Percentiles rank a stretch among this genome's conserved stretches.
Evolutionary conservation across 2,113 vertebrate genomes (phyloP).

Genomic region (Cacatua alba): DNA sequence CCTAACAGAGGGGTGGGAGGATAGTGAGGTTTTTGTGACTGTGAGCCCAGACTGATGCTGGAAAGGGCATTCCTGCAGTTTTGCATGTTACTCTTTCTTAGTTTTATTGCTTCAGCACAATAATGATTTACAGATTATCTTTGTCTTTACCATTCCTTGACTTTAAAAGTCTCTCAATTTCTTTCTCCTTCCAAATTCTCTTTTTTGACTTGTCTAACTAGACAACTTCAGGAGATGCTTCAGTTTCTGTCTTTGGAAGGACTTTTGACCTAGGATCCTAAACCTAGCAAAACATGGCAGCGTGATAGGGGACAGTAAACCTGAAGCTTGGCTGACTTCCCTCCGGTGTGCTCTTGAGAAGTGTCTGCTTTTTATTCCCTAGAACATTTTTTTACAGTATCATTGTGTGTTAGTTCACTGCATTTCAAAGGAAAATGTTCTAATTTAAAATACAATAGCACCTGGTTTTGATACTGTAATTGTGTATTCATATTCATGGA

Average conservation of each 20-base stretch:
- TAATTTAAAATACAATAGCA: background rate
- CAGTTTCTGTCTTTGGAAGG: background rate
- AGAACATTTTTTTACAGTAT: background rate
- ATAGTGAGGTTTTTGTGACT: background rate
- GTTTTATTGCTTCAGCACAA: background rate
- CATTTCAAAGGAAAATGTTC: background rate
- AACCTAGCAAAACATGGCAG: background rate
- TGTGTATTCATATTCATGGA: background rate
- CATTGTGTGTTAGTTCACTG: background rate
- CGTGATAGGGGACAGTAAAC: background rate
- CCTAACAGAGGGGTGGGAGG: background rate
- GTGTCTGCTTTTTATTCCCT: background rate
- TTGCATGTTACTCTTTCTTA: background rate
- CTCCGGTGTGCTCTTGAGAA: background rate
- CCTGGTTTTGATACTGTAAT: background rate
- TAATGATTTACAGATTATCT: background rate
- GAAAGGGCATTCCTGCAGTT: background rate
- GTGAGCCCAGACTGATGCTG: background rate
- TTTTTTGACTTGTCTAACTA: background rate
- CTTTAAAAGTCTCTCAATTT: background rate
- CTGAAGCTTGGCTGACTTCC: background rate
- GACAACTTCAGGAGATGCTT: background rate
- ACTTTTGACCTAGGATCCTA: background rate
- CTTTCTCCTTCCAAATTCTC: background rate
- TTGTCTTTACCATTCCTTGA: background rate